phyloP scores from a whole-genome alignment of 2,888 invertebrate species.

The Ophion ventricosus region DNA sequence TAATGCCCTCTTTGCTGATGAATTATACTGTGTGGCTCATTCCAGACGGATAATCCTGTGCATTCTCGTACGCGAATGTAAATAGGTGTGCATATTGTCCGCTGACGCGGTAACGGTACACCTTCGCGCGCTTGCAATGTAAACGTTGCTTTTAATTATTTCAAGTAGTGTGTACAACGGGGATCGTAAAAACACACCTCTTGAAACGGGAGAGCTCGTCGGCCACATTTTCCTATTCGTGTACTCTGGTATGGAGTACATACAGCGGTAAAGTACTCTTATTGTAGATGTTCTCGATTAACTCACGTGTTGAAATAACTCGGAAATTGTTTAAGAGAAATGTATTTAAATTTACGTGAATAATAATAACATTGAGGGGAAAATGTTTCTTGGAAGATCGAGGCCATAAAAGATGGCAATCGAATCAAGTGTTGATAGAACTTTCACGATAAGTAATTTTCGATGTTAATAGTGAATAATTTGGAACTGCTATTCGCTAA shows the following conservation, averaged over 20 bases:
- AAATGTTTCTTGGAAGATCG: too few relatives aligned
- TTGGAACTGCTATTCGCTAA: too few relatives aligned
- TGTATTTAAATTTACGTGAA: too few relatives aligned
- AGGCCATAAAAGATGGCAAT: too few relatives aligned
- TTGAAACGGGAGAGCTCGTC: conserved; percentile 49
- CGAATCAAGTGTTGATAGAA: too few relatives aligned
- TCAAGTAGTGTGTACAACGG: conserved; percentile 60
- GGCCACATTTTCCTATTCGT: conserved; percentile 20
- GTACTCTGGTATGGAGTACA: background rate
- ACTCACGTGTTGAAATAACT: too few relatives aligned
- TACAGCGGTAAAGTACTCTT: too few relatives aligned
- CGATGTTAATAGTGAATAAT: too few relatives aligned
- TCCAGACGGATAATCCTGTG: background rate
- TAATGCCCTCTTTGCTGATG: background rate
- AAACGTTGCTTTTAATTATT: conserved; percentile 68
- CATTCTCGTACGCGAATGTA: background rate
- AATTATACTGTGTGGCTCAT: background rate
- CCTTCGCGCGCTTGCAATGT: conserved; percentile 30
- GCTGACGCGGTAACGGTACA: conserved; percentile 42
- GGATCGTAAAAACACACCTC: conserved; percentile 56
- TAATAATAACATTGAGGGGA: too few relatives aligned
- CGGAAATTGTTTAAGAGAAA: too few relatives aligned
- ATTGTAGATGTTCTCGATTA: too few relatives aligned
- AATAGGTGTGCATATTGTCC: background rate
- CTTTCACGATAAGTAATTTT: too few relatives aligned